Evolutionary conservation across 2,888 invertebrate species (phyloP).

Genomic region (Lithodes maja): DNA sequence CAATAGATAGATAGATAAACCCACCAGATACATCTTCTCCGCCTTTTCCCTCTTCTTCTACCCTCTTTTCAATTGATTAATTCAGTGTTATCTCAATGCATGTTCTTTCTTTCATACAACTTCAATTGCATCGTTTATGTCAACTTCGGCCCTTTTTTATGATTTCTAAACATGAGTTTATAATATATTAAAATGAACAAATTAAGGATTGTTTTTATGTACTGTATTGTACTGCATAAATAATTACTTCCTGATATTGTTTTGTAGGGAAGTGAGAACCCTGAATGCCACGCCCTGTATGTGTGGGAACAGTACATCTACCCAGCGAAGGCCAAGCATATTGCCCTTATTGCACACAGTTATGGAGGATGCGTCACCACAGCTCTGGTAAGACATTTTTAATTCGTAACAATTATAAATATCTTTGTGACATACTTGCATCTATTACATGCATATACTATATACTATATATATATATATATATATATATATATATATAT

Average conservation of each 20-base stretch:
- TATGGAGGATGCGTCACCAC: conserved; percentile 84
- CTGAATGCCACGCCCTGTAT: conserved; percentile 81
- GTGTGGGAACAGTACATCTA: conserved; percentile 83
- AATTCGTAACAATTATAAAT: not conserved
- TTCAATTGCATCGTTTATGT: too few species aligned
- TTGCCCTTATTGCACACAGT: conserved; percentile 87
- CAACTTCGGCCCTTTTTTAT: too few species aligned
- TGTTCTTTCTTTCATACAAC: too few species aligned
- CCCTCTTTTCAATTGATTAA: too few species aligned
- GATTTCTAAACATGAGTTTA: too few species aligned
- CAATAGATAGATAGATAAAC: too few species aligned
- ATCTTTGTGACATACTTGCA: not conserved
- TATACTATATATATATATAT: too few species aligned
- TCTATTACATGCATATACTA: too few species aligned
- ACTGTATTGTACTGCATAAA: not conserved
- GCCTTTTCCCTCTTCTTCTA: too few species aligned
- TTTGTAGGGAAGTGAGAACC: conserved; percentile 77
- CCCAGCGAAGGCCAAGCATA: conserved; percentile 78
- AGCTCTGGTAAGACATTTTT: conserved; percentile 75
- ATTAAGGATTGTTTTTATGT: not conserved
- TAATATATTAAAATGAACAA: not conserved
- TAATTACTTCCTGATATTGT: not conserved
- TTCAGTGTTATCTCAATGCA: too few species aligned
- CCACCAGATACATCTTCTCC: too few species aligned
- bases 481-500: too few species aligned